Evolutionary conservation across 2,888 invertebrate species (phyloP), one percentile per base, ranked within the genome.

Genomic region (Erebia aethiops): DNA sequence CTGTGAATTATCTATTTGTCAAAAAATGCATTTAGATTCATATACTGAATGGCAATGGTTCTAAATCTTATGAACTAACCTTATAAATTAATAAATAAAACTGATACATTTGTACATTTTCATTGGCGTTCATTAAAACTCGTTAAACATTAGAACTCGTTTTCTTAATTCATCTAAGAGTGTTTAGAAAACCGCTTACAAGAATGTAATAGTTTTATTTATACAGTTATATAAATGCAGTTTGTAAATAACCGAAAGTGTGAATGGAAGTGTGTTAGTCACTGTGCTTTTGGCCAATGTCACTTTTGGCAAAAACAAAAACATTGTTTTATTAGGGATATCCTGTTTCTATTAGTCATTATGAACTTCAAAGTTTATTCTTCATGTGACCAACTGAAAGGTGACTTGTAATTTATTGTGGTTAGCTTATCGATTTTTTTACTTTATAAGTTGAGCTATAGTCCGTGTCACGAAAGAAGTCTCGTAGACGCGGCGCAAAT

Each of bases 221-320:
- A 64, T n/a, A 35, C 26, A 4, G 11, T 43, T 49, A 54, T n/a
- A 35, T 18, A 54, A 72, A 67, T 67, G 63, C 67, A 70, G 70
- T 54, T 70, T 72, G 58, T 64, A 72, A 70, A 72, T 67, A 63
- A 57, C 56, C 14, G 21, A 58, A 14, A 41, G 16, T 35, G 13
- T 57, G 60, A 70, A 13, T 60, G 43, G 43, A 49, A 57, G 13
- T n/a, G 13, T 35, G 46, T 63, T 63, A 69, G 43, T 63, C 56
- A 66, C 46, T 43, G 13, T 56, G 46, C n/a, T 21, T 26, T 65
- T 16, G 10, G 5, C 43, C 9, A 49, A 1, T 13, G 9, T 21
- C 21, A 49, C 7, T 8, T n/a, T 11, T 63, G 51, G 63, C 51
- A 51, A 18, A 63, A 63, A 5, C 26, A 51, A 51, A 63, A 35